Evolutionary conservation across 2,888 invertebrate species (phyloP), one percentile per base, ranked within the genome.

Genomic region (Pristionchus japonicus): DNA sequence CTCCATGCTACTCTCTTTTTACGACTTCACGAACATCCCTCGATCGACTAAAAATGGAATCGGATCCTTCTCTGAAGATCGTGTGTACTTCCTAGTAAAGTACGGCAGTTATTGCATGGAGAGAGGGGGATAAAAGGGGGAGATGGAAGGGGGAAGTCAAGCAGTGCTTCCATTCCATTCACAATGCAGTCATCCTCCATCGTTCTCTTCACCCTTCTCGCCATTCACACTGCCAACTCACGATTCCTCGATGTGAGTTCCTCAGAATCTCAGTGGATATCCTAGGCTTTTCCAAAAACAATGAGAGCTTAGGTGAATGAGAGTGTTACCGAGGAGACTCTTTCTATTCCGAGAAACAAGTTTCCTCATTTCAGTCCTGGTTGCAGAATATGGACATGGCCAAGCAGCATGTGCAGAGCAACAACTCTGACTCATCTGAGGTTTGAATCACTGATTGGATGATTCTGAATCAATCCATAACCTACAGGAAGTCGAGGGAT

Each of bases 61-160:
- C 37, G 70, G 37, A 37, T 70, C 20, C 34, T n/a, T 27, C 64
- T 70, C 34, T 70, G 70, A 70, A 70, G 70, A 70, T 70, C 70
- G 70, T 7, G 37, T 70, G 70, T 70, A 70, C 70, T 70, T 70
- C 70, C 34, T 37, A 70, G 37, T 70, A 70, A 64, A 70, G 37
- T 70, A 70, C 70, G 15, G 20, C 37, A 70, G 37, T 70, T 70
- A 70, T 70, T 70, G 70, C 70, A 70, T 34, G 20, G 70, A 37
- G 20, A n/a, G n/a, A 70, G 70, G 70, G 70, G 37, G 37, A 70
- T 70, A 70, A 70, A 70, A 70, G 23, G 37, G 34, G 13, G 31
- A 70, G 34, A 70, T 40, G 23, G 70, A 70, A 70, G 70, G 7
- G 70, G 23, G 37, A 70, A 70, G 37, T 37, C 37, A 70, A 37